A percentile compares a stretch with the other conserved stretches of the same genome.
Evolutionary conservation across 2,888 invertebrate genomes (phyloP).

Genomic region (Drosophila gaucha): DNA sequence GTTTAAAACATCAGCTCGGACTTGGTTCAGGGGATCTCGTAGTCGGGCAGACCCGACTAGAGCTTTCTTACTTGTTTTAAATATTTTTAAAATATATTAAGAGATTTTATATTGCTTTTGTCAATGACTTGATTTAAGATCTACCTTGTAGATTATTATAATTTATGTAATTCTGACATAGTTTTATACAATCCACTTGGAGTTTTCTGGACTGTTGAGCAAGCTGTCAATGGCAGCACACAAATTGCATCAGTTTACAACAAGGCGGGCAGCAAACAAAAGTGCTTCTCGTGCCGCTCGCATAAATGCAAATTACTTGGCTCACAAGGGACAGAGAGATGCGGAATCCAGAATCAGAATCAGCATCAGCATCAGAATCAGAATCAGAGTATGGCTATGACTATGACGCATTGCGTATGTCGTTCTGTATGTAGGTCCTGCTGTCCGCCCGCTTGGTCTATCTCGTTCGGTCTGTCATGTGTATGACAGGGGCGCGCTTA

Average conservation of each 20-base stretch:
- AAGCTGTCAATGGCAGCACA: conserved; percentile 60
- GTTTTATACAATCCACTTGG: neutral
- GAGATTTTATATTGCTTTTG: too few species aligned
- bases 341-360: conserved; percentile 14
- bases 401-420: conserved; percentile 75
- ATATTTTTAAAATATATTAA: too few species aligned
- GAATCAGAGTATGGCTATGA: conserved; percentile 23
- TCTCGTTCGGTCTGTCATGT: conserved; percentile 54
- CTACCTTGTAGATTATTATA: too few species aligned
- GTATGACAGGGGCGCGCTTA: conserved; percentile 70
- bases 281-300: conserved; percentile 6
- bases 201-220: neutral
- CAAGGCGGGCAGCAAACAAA: conserved; percentile 36
- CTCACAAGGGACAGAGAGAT: conserved; percentile 14
- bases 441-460: neutral
- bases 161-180: too few species aligned
- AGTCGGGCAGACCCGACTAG: too few species aligned
- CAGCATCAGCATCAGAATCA: conserved; percentile 11
- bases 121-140: too few species aligned
- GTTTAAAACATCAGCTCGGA: too few species aligned
- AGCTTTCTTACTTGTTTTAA: too few species aligned
- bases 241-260: conserved; percentile 61
- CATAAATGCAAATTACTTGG: conserved; percentile 36
- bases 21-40: too few species aligned
- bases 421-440: too few species aligned